Conservation (phyloP, 35 echinoderm and acorn worm genomes). For the Ophiothrix spiculata region DNA sequence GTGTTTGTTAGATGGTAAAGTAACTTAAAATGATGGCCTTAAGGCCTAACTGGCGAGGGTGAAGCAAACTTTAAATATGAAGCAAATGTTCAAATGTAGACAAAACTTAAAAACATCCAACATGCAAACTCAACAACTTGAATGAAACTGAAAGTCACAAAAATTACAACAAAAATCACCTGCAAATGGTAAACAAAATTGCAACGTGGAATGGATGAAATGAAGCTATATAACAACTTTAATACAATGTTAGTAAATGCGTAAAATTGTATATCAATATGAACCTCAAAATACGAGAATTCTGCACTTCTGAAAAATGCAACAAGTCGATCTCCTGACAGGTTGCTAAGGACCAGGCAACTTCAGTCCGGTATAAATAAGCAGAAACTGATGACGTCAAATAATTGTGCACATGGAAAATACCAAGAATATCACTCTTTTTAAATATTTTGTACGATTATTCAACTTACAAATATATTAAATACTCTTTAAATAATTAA, state of each 20-base stretch:
- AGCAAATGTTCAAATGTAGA: background rate
- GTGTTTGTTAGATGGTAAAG: background rate
- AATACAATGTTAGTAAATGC: background rate
- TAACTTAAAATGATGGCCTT: background rate
- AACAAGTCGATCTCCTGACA: no score
- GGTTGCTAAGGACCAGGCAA: slow-evolving; percentile 20
- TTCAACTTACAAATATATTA: background rate
- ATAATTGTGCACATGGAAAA: background rate
- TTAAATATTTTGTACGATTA: background rate
- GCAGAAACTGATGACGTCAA: slow-evolving; percentile 14
- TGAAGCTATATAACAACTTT: background rate
- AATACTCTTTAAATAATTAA: background rate
- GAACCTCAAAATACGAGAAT: no score
- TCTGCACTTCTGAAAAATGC: no score
- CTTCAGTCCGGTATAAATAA: slow-evolving; percentile 24
- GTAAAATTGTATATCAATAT: no score
- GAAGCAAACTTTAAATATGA: background rate
- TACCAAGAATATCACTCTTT: background rate
- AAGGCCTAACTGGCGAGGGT: background rate
- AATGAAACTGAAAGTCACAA: background rate
- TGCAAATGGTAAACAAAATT: background rate
- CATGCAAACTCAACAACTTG: background rate
- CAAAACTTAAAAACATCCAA: background rate
- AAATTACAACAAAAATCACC: background rate
- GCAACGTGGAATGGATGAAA: background rate